Conservation (phyloP, 53 echinoderm and acorn worm genomes). For the Apostichopus leukothele region DNA sequence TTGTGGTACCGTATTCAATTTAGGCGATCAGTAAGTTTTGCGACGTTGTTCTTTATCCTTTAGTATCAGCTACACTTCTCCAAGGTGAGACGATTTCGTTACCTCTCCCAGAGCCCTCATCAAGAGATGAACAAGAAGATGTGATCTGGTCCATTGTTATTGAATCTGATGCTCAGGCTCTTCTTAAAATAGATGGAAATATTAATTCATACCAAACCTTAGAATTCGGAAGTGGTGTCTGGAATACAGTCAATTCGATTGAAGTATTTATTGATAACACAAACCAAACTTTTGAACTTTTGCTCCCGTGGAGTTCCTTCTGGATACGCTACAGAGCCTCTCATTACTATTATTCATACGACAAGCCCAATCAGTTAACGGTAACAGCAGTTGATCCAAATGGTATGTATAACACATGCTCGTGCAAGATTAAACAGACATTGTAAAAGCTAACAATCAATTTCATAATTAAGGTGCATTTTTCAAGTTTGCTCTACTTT, state of each 20-base stretch:
- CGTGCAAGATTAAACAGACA: no score
- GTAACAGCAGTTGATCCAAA: not conserved
- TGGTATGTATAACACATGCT: not conserved
- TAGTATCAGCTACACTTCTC: not conserved
- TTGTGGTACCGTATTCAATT: no score
- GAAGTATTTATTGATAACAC: not conserved
- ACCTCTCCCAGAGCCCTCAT: not conserved
- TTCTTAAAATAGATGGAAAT: not conserved
- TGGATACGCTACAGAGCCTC: not conserved
- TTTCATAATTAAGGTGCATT: no score
- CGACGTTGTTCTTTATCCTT: no score
- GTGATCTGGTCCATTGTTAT: conserved; percentile 1
- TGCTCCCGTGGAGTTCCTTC: not conserved
- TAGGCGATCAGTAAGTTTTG: no score
- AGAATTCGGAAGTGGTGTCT: not conserved
- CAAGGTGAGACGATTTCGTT: not conserved
- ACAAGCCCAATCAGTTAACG: not conserved
- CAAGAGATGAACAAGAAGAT: not conserved
- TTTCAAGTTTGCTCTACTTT: no score
- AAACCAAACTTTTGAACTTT: not conserved
- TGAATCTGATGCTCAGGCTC: not conserved
- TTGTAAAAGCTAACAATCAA: no score
- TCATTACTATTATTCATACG: not conserved
- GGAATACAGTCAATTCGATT: not conserved
- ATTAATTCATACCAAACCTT: not conserved